A percentile compares a stretch with the other conserved stretches of the same genome.
Conservation (phyloP, 2,797 vertebrate genomes). For the Chloroceryle inda region DNA sequence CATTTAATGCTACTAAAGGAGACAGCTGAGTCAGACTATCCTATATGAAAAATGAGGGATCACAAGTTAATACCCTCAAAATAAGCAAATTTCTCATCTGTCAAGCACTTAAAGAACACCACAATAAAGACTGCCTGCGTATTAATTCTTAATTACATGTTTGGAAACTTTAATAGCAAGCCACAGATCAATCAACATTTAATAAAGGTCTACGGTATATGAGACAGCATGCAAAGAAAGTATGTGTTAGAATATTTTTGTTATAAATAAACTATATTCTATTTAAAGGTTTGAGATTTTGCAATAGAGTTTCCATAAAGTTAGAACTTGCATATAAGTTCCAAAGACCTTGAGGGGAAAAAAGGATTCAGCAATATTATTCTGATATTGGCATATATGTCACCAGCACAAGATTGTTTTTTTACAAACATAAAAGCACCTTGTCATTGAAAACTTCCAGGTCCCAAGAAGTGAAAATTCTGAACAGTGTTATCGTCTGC, state of each 20-base stretch:
- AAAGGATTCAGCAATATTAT: constrained; percentile 28
- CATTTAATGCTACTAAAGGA: background rate
- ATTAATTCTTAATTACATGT: background rate
- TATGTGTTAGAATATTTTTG: background rate
- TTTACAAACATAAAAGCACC: constrained; percentile 40
- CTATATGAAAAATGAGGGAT: background rate
- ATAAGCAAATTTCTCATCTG: background rate
- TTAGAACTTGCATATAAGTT: background rate
- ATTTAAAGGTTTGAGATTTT: background rate
- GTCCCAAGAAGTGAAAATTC: constrained; percentile 33
- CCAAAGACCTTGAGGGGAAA: constrained; percentile 1
- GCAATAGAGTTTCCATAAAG: background rate
- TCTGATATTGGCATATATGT: constrained; percentile 42
- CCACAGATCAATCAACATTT: background rate
- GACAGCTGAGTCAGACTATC: background rate
- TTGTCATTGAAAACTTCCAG: constrained; percentile 53
- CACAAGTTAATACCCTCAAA: background rate
- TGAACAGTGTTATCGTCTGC: background rate
- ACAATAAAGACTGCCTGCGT: background rate
- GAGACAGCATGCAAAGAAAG: background rate
- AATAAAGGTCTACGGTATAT: background rate
- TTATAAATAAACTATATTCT: background rate
- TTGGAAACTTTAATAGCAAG: background rate
- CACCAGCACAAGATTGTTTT: constrained; percentile 24
- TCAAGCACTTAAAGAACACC: background rate